A percentile compares a stretch with the other conserved stretches of the same genome.
phyloP scores from a whole-genome alignment of 1,140 invertebrate species.

The Drosophila nebulosa region DNA sequence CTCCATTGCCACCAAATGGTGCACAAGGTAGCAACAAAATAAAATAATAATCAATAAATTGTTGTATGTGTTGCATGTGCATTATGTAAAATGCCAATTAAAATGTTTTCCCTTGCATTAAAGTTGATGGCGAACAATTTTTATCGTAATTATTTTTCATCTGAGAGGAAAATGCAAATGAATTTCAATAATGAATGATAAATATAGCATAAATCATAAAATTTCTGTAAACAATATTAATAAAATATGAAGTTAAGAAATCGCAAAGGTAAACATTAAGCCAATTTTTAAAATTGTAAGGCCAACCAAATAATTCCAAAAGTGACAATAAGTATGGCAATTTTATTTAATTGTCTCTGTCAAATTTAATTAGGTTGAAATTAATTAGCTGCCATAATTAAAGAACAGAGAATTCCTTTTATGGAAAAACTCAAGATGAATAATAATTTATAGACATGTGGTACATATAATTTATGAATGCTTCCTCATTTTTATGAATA shows the following conservation, averaged over 20 bases:
- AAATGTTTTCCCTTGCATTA: conserved; percentile 5
- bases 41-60: conserved; percentile 37
- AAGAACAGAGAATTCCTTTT: background rate
- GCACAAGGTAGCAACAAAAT: background rate
- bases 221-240: background rate
- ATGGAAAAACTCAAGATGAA: background rate
- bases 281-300: too few species aligned
- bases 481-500: background rate
- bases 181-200: background rate
- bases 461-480: background rate
- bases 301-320: too few species aligned
- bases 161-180: background rate
- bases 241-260: background rate
- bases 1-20: background rate
- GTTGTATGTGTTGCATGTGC: background rate
- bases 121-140: background rate
- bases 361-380: background rate
- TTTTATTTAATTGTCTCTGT: too few species aligned
- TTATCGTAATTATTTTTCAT: background rate
- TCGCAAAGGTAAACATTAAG: too few species aligned
- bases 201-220: background rate
- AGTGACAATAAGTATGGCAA: too few species aligned
- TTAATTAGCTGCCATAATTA: background rate
- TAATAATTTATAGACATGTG: background rate
- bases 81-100: conserved; percentile 32